These are phyloP conservation scores for Torymus auratus DNA, from an alignment of 2,888 invertebrate genomes.

Conservation along the genomic window DNA sequence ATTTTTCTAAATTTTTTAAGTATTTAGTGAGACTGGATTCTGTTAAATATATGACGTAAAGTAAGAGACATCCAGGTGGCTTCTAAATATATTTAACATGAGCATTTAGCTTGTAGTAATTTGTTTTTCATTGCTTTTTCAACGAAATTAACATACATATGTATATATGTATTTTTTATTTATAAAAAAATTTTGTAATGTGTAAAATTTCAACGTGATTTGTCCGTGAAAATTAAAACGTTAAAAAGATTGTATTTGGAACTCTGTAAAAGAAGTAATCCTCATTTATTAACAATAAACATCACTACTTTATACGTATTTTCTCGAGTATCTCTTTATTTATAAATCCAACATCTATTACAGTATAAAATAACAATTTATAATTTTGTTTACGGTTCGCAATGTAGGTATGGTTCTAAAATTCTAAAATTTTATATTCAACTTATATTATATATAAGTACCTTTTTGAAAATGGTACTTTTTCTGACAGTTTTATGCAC, in stretches of 20 bases:
- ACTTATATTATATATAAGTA: no score
- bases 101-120: slow-evolving; percentile 18
- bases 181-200: slow-evolving; percentile 32
- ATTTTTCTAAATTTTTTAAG: slow-evolving; percentile 31
- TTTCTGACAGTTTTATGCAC: no score
- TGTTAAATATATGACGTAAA: slow-evolving; percentile 22
- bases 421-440: no score
- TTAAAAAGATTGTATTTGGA: slow-evolving; percentile 36
- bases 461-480: no score
- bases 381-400: no score
- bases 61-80: slow-evolving; percentile 24
- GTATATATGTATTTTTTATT: slow-evolving; percentile 41
- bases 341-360: no score
- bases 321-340: slow-evolving; percentile 17
- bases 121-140: slow-evolving; percentile 36
- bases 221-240: slow-evolving; percentile 11
- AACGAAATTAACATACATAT: slow-evolving; percentile 21
- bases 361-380: no score
- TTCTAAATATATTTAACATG: slow-evolving; percentile 23
- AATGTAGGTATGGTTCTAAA: no score
- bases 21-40: slow-evolving; percentile 23
- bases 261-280: slow-evolving; percentile 45
- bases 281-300: slow-evolving; percentile 39
- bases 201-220: slow-evolving; percentile 37
- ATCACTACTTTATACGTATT: slow-evolving; percentile 48